A percentile compares a stretch with the other conserved stretches of the same genome.
These are phyloP conservation scores for Rhingia campestris DNA, from an alignment of 2,888 invertebrate genomes.

Conservation along the genomic window DNA sequence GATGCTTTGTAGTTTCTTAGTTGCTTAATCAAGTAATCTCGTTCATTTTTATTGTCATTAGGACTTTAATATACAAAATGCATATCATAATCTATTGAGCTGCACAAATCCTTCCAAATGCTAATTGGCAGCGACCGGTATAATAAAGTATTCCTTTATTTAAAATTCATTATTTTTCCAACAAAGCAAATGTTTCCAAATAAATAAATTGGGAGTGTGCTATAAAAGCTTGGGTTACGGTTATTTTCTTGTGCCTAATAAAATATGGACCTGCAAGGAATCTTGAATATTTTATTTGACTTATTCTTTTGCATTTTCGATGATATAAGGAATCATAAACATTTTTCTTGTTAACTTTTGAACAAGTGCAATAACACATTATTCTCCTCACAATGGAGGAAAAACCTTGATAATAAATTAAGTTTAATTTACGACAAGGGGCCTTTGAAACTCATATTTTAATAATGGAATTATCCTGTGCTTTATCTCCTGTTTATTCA, in stretches of 20 bases:
- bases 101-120: slow-evolving; percentile 39
- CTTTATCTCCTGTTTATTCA: slow-evolving; percentile 25
- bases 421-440: slow-evolving; percentile 13
- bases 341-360: slow-evolving; percentile 53
- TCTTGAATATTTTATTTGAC: slow-evolving; percentile 37
- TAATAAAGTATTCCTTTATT: slow-evolving; percentile 15
- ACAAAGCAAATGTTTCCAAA: slow-evolving; percentile 8
- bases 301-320: slow-evolving; percentile 52
- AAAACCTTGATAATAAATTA: slow-evolving; percentile 45
- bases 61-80: slow-evolving; percentile 12
- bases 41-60: slow-evolving; percentile 22
- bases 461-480: slow-evolving; percentile 43
- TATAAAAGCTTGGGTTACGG: slow-evolving; percentile 5
- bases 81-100: slow-evolving; percentile 20
- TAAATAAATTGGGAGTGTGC: slow-evolving; percentile 27
- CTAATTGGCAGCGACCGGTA: slow-evolving; percentile 33
- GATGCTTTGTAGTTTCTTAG: not conserved
- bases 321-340: slow-evolving; percentile 56
- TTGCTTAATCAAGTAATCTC: not conserved
- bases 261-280: slow-evolving; percentile 16
- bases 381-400: slow-evolving; percentile 9
- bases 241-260: slow-evolving; percentile 18
- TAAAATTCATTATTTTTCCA: slow-evolving; percentile 11
- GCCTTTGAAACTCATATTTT: slow-evolving; percentile 20
- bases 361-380: slow-evolving; percentile 37